Conservation (phyloP, 2,888 invertebrate species). For the Rosalia funebris region DNA sequence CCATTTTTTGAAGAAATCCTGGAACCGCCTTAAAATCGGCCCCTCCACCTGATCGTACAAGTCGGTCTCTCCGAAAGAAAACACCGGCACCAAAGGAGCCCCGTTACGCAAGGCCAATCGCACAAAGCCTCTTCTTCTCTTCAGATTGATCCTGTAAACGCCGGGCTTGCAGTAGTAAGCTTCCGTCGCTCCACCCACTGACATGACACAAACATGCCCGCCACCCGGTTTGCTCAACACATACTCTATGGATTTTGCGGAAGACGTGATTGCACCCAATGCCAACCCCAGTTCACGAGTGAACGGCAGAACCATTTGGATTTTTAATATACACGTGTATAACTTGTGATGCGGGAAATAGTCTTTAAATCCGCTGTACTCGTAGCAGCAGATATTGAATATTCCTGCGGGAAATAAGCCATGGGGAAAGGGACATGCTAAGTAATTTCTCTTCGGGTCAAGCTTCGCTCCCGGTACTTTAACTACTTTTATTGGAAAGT, state of each 20-base stretch:
- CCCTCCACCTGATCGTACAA: constrained; percentile 82
- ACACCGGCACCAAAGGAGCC: constrained; percentile 84
- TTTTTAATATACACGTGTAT: background rate
- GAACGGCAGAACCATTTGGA: background rate
- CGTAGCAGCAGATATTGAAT: constrained; percentile 80
- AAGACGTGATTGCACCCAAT: background rate
- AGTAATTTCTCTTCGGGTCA: constrained; percentile 82
- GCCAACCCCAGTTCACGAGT: background rate
- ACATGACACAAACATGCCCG: constrained; percentile 76
- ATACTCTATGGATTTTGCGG: background rate
- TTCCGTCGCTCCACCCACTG: constrained; percentile 92
- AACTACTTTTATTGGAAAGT: constrained; percentile 86
- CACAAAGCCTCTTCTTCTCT: constrained; percentile 73
- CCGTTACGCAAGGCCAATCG: constrained; percentile 66
- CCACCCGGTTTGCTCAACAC: constrained; percentile 52
- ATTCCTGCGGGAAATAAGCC: constrained; percentile 84
- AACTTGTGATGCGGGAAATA: constrained; percentile 56
- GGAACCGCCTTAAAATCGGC: constrained; percentile 73
- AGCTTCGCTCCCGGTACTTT: constrained; percentile 87
- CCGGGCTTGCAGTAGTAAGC: constrained; percentile 84
- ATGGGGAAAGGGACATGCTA: constrained; percentile 91
- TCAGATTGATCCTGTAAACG: constrained; percentile 71
- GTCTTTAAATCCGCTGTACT: constrained; percentile 59
- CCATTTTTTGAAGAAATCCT: constrained; percentile 73
- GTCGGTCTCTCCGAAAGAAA: constrained; percentile 92